These are phyloP conservation scores for Onychorhynchus coronatus DNA, from an alignment of 2,113 vertebrate species.

Conservation along the genomic window DNA sequence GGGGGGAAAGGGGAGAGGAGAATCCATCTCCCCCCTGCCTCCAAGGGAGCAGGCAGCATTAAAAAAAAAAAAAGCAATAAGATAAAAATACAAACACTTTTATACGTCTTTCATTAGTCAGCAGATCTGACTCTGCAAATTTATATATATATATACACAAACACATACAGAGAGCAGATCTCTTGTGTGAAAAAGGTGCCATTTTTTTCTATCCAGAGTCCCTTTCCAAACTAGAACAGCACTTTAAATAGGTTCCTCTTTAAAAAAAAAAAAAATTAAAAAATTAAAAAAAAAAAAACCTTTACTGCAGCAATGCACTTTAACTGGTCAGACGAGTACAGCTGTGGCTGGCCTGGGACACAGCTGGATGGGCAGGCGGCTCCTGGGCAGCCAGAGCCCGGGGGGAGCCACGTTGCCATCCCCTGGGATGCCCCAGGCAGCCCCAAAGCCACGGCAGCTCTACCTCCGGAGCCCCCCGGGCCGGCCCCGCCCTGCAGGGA, in stretches of 20 bases:
- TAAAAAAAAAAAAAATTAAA: not conserved
- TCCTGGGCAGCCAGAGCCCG: conserved; percentile 45
- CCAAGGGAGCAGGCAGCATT: not conserved
- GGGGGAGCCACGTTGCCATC: conserved; percentile 17
- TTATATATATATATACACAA: not conserved
- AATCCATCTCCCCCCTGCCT: not conserved
- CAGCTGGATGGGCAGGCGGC: not conserved
- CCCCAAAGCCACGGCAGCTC: not conserved
- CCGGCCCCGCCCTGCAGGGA: not conserved
- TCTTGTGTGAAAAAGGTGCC: conserved; percentile 44
- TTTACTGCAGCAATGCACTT: conserved; percentile 77
- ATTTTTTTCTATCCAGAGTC: conserved; percentile 51
- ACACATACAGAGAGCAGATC: not conserved
- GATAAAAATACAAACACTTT: not conserved
- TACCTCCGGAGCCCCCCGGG: conserved; percentile 11
- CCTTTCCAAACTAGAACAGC: conserved; percentile 69
- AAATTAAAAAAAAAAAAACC: not conserved
- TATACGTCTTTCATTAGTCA: not conserved
- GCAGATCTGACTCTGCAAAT: conserved; percentile 32
- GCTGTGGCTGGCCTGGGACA: conserved; percentile 16
- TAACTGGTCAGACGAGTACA: conserved; percentile 56
- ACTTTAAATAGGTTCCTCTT: conserved; percentile 64
- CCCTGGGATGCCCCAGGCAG: not conserved
- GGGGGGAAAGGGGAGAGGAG: not conserved
- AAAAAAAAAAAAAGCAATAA: conserved; percentile 38